phyloP scores from a whole-genome alignment of 2,888 invertebrate species.

The Dicycla oo region DNA sequence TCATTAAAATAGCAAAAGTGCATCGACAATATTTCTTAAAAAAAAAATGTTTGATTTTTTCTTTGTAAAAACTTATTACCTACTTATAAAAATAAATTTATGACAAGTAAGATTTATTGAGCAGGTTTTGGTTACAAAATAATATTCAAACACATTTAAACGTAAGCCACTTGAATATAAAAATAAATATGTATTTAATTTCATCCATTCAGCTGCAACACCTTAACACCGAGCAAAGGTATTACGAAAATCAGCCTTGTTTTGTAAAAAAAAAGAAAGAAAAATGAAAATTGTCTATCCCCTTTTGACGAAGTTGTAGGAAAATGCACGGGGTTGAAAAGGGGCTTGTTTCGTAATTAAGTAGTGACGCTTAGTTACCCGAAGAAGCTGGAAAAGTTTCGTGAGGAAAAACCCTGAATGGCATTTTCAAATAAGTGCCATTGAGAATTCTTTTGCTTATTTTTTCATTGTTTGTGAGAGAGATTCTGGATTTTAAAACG shows the following conservation, averaged over 20 bases:
- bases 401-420: conserved; percentile 61
- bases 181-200: not conserved
- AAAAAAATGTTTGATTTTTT: no score
- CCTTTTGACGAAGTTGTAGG: conserved; percentile 49
- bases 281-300: conserved; percentile 45
- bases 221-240: not conserved
- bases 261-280: conserved; percentile 16
- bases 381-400: conserved; percentile 70
- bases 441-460: conserved; percentile 72
- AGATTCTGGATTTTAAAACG: conserved; percentile 1
- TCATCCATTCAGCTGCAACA: not conserved
- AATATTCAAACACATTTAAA: not conserved
- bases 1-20: no score
- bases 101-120: conserved; percentile 5
- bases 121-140: not conserved
- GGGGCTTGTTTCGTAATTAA: conserved; percentile 80
- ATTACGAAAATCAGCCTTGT: conserved; percentile 13
- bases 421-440: conserved; percentile 74
- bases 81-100: no score
- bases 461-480: conserved; percentile 31
- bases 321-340: conserved; percentile 55
- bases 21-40: no score
- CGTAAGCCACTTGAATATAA: not conserved
- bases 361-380: conserved; percentile 85
- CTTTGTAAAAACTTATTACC: no score